These are phyloP conservation scores for Plebejus melissa DNA, from an alignment of 2,888 invertebrate genomes.

Conservation along the genomic window DNA sequence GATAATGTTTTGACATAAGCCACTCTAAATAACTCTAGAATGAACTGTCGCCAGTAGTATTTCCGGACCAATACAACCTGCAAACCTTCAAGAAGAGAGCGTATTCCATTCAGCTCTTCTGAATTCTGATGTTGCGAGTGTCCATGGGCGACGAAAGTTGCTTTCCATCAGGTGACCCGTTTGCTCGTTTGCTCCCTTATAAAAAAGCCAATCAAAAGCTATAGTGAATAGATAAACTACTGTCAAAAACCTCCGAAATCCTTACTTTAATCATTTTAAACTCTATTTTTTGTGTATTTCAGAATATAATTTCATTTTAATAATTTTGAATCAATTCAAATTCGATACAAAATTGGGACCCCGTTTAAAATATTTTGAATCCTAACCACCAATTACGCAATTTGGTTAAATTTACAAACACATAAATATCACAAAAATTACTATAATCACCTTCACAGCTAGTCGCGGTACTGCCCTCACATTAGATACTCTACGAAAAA, in stretches of 20 bases:
- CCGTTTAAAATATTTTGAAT: constrained; percentile 14
- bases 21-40: too few relatives aligned
- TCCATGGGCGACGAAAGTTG: too few relatives aligned
- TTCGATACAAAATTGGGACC: constrained; percentile 11
- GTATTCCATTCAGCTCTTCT: too few relatives aligned
- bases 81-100: too few relatives aligned
- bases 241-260: neutral
- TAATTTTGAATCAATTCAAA: constrained; percentile 3
- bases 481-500: constrained; percentile 33
- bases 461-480: constrained; percentile 34
- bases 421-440: constrained; percentile 47
- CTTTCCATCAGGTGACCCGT: too few relatives aligned
- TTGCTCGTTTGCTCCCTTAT: too few relatives aligned
- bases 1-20: too few relatives aligned
- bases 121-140: too few relatives aligned
- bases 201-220: too few relatives aligned
- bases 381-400: constrained; percentile 49
- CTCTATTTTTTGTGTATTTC: neutral
- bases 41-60: too few relatives aligned
- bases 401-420: constrained; percentile 49
- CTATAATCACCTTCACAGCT: constrained; percentile 44
- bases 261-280: neutral
- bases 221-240: neutral
- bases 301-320: neutral
- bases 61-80: too few relatives aligned